A percentile compares a stretch with the other conserved stretches of the same genome.
Conservation (phyloP, 2,113 vertebrate species). For the Phycodurus eques region DNA sequence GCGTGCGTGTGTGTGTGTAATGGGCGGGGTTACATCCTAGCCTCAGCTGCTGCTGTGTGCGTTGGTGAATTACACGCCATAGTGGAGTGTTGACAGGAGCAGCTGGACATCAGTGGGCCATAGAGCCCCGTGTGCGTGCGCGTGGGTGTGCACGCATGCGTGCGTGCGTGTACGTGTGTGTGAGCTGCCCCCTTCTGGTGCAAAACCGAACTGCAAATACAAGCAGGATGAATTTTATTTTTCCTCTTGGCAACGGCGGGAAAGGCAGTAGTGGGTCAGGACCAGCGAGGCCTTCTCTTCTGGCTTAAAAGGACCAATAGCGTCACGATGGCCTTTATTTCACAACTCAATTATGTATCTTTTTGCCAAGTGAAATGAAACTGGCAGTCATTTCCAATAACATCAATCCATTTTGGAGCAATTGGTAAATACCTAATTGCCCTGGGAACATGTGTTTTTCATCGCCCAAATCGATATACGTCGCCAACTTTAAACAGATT, state of each 20-base stretch:
- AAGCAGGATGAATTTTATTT: neutral
- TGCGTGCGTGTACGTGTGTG: conserved; percentile 11
- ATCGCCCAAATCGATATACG: too few relatives aligned
- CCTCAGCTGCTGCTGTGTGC: conserved; percentile 67
- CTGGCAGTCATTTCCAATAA: too few relatives aligned
- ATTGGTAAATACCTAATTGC: too few relatives aligned
- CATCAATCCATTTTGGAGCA: too few relatives aligned
- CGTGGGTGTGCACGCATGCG: conserved; percentile 7
- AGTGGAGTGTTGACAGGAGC: conserved; percentile 68
- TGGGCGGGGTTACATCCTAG: conserved; percentile 40
- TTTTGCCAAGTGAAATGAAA: neutral
- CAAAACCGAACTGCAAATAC: conserved; percentile 29
- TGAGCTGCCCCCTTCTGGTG: conserved; percentile 65
- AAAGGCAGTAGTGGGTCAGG: too few relatives aligned
- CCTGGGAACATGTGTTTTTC: too few relatives aligned
- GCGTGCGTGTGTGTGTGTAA: conserved; percentile 10
- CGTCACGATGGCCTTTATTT: neutral
- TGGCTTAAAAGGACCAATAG: too few relatives aligned
- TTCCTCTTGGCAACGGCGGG: too few relatives aligned
- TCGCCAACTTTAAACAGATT: neutral
- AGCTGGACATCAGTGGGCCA: conserved; percentile 67
- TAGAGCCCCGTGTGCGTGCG: conserved; percentile 22
- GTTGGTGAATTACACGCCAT: conserved; percentile 65
- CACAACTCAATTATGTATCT: neutral
- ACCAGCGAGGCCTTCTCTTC: too few relatives aligned